phyloP scores from a whole-genome alignment of 2,797 vertebrate genomes.

The Polyboroides typus region DNA sequence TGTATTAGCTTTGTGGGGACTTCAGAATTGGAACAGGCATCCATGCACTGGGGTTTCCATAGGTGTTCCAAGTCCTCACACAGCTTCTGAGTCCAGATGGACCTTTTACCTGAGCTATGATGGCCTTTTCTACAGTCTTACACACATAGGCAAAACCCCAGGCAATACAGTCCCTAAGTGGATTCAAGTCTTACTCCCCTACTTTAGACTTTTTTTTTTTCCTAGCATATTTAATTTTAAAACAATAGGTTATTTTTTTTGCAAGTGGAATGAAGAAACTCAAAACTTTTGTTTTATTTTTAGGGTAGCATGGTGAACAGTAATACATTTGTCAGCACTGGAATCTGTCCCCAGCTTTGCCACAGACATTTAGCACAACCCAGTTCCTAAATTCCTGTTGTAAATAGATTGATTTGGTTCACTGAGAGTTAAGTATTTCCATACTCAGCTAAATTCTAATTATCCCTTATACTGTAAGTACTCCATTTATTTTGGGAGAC shows the following conservation, averaged over 20 bases:
- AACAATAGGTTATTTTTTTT: not conserved
- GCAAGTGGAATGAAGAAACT: not conserved
- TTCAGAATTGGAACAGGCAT: not conserved
- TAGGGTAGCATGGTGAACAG: not conserved
- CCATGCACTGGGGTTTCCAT: not conserved
- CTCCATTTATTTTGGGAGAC: conserved; percentile 54
- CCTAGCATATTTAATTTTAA: not conserved
- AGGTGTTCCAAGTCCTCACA: not conserved
- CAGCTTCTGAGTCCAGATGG: not conserved
- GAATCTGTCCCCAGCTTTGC: not conserved
- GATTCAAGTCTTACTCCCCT: not conserved
- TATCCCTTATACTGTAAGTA: conserved; percentile 39
- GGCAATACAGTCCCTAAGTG: not conserved
- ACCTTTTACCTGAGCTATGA: not conserved
- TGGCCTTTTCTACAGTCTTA: not conserved
- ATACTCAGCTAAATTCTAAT: conserved; percentile 37
- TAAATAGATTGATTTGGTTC: not conserved
- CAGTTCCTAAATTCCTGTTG: not conserved
- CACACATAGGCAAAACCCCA: not conserved
- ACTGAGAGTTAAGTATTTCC: conserved; percentile 11
- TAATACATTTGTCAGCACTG: not conserved
- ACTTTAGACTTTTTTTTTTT: not conserved
- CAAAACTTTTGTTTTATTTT: not conserved
- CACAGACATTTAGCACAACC: not conserved
- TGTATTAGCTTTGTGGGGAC: not conserved